Base-by-base conservation (phyloP, 2,888 invertebrate genomes). In the Embidobia sp. region DNA sequence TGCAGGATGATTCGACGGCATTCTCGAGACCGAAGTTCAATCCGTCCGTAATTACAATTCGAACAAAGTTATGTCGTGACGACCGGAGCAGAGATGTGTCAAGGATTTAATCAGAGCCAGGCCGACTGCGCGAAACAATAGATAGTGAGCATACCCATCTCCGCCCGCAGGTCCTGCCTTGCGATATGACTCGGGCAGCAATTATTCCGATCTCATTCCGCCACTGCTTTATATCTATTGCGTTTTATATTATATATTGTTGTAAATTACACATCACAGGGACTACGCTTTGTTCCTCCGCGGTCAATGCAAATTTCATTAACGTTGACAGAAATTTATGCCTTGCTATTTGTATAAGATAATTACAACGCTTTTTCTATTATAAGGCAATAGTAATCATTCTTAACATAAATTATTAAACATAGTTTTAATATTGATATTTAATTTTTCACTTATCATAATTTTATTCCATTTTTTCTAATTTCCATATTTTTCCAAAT, bases 51-150 rank as follows among this genome's bases (percentile, higher is more conserved):
- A 89, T 89, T 88, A 87, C 86, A 85, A 87, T 88, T 88, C 85
- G 86, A 86, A 86, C 86, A 85, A 86, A 88, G 86, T 88, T 88
- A 87, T 87, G 87, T 82, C 83, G 82, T 81, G 63, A 75, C 79
- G 81, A 80, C 77, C 80, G 77, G 64, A 77, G 80, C 76, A 81
- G 84, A 82, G 87, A 87, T 87, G 88, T 88, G 88, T 88, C 88
- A 86, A 88, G 88, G 88, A 88, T 88, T 88, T 88, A 88, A 88
- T 88, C 88, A 88, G 86, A 82, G 84, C 83, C 83, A 79, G 83
- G 82, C 81, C 84, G 86, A 83, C 84, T 85, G 82, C 81, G 82
- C 81, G 84, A 87, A 85, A 88, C 87, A 88, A 88, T 88, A 85
- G 86, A 85, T 80, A 83, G 81, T 81, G 82, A 78, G 81, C 82